Evolutionary conservation across 2,888 invertebrate genomes (phyloP), one percentile per base, ranked within the genome.

Genomic region (Phasia obesa): DNA sequence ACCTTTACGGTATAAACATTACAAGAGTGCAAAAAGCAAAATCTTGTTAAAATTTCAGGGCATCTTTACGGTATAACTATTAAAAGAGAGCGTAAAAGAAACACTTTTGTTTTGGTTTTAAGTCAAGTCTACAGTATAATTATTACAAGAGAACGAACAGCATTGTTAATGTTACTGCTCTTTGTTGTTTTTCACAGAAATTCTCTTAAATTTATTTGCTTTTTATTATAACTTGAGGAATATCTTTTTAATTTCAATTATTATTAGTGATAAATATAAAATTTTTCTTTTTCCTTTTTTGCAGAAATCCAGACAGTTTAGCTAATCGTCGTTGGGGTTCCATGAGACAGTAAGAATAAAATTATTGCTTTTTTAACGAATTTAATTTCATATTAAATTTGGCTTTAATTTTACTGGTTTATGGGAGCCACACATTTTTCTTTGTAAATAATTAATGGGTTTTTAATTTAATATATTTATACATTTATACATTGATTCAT

Each of bases 251-350:
- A 47, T 47, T 47, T 5, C 4, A 47, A 17, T 4, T 7, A 7
- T 7, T 17, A 47, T 5, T 47, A 17, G 17, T 47, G 5, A 27
- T 13, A 35, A 60, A 60, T 9, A 11, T 47, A 60, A 60, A 44
- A 15, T 64, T 73, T 57, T 11, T 60, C 57, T 73, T 73, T 67
- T 77, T 80, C 57, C 86, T 89, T 87, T 86, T 75, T 92, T 91
- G 73, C 91, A 93, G 93, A 90, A 92, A 93, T 89, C 92, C 93
- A 84, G 94, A 94, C 88, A 93, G 92, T 86, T 90, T 93, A 86
- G 92, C 93, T 78, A 93, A 93, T 89, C 92, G 94, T 88, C 92
- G 93, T 92, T 94, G 94, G 94, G 94, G 94, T 86, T 94, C 94
- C 81, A 93, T 94, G 92, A 92, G 94, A 92, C 93, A 93, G 93